Percentiles rank a stretch among this genome's conserved stretches.
These are phyloP conservation scores for Solea solea DNA, from an alignment of 2,113 vertebrate species.

Conservation along the genomic window DNA sequence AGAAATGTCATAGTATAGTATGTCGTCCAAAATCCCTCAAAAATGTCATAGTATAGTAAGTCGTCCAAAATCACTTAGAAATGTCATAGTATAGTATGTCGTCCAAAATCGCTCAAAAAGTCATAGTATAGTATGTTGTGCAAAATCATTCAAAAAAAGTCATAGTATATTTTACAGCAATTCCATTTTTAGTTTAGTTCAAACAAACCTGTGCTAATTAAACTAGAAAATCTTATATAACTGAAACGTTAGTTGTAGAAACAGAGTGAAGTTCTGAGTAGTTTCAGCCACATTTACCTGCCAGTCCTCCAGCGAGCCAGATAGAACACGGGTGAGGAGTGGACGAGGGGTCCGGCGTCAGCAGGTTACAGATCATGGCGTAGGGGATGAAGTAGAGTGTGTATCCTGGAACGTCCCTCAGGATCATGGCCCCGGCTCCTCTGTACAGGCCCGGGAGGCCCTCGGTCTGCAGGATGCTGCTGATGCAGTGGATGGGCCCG, in stretches of 20 bases:
- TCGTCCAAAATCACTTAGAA: too few species aligned
- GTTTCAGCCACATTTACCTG: conserved; percentile 79
- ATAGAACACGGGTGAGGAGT: conserved; percentile 82
- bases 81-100: too few species aligned
- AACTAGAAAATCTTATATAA: too few species aligned
- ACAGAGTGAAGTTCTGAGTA: not conserved
- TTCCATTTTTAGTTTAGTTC: too few species aligned
- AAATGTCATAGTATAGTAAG: too few species aligned
- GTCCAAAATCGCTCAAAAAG: too few species aligned
- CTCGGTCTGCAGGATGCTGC: conserved; percentile 86
- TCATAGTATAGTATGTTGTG: too few species aligned
- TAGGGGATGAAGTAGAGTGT: conserved; percentile 95
- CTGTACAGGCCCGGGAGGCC: conserved; percentile 91
- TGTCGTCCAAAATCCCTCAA: too few species aligned
- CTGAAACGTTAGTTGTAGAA: not conserved
- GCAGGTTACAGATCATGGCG: conserved; percentile 83
- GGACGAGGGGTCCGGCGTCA: conserved; percentile 78
- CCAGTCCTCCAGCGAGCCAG: conserved; percentile 92
- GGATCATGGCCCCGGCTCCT: conserved; percentile 89
- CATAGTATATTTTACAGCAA: too few species aligned
- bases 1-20: too few species aligned
- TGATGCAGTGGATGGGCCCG: conserved; percentile 91
- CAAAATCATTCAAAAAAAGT: too few species aligned
- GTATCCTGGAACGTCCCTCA: conserved; percentile 94
- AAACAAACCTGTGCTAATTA: too few species aligned